Evolutionary conservation across 1,140 invertebrate species (phyloP), one percentile per base, ranked within the genome.

Genomic region (Portunus trituberculatus): DNA sequence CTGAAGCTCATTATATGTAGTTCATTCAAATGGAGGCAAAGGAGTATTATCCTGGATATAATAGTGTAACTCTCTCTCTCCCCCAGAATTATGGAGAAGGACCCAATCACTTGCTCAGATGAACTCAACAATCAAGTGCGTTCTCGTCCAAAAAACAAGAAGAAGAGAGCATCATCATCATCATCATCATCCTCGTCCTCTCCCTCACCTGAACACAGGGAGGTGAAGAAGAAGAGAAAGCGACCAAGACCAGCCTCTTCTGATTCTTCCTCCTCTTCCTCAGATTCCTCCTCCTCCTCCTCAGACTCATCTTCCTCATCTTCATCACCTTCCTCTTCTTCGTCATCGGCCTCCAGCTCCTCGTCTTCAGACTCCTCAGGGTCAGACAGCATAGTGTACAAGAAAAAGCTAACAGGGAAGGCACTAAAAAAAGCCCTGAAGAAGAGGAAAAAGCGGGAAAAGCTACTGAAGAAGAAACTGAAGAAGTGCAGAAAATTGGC

Each of bases 361-460:
- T 95, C 94, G 0, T 95, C 94, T 4, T 92, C 94, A 59, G 94
- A 95, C 28, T 95, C 94, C 28, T 95, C 94, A 4, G 84, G 76
- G 25, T 95, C 94, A 46, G 94, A 95, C 4, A 67, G 59, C 28
- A 90, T 87, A 28, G 87, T 94, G 48, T 59, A 52, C 31, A 95
- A 88, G 46, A 67, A 46, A 10, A 95, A 95, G 45, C 83, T 95
- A n/a, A 95, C 91, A 46, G 94, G 84, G 0, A 95, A 95, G 31
- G 89, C 94, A 32, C 48, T 95, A 14, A 95, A 95, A 67, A 95
- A 95, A 29, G 94, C 94, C 25, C 48, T 95, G 96, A 96, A 95
- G 67, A 97, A 96, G 92, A 87, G 48, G 94, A 95, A 96, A 91
- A 96, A 29, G 96, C 96, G 86, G 95, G 96, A 52, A 97, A 96